Evolutionary conservation across 2,113 vertebrate species (phyloP).

Genomic region (Rhegmatorhina hoffmannsi): DNA sequence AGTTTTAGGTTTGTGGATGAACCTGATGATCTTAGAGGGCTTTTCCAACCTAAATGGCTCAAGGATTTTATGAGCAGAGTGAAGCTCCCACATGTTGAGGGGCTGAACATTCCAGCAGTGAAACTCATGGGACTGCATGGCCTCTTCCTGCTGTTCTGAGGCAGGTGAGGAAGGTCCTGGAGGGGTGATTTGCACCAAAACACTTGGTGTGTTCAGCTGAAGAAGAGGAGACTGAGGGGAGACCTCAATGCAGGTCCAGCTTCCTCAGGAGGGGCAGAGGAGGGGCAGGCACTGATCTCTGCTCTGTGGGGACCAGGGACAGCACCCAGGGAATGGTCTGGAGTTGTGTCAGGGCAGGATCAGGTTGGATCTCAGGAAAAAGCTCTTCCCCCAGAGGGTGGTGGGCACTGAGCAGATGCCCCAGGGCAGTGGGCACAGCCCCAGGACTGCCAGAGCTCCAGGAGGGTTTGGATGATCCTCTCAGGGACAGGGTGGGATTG

Average conservation of each 20-base stretch:
- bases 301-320: not conserved
- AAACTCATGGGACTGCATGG: not conserved
- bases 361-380: not conserved
- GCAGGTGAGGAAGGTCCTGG: not conserved
- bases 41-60: not conserved
- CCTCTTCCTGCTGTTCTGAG: not conserved
- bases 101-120: rapidly evolving
- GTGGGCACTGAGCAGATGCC: not conserved
- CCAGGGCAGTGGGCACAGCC: not conserved
- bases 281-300: not conserved
- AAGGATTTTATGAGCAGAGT: not conserved
- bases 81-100: not conserved
- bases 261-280: not conserved
- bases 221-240: not conserved
- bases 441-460: not conserved
- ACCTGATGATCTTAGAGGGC: too few species aligned
- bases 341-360: not conserved
- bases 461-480: too few species aligned
- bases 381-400: not conserved
- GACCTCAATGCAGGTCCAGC: not conserved
- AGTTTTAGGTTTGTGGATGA: not conserved
- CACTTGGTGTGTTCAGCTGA: not conserved
- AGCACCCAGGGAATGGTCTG: not conserved
- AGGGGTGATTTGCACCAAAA: not conserved
- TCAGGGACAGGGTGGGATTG: too few species aligned